Evolutionary conservation across 2,797 vertebrate species (phyloP), one percentile per base, ranked within the genome.

Genomic region (Vultur gryphus): DNA sequence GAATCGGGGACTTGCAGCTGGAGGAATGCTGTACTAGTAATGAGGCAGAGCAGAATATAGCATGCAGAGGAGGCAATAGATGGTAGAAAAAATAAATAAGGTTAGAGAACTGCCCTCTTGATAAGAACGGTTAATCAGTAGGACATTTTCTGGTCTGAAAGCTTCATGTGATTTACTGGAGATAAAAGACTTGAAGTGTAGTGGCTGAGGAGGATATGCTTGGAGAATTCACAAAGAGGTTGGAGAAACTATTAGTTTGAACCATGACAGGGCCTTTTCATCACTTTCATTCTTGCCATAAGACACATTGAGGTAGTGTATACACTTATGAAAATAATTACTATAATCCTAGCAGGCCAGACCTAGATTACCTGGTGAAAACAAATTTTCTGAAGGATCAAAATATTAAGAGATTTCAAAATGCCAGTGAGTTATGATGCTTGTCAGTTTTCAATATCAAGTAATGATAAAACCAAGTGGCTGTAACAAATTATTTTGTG

Each of bases 401-500:
- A 78, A 87, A 85, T 44, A 89, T 78, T 54, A 94, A 96, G 66
- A 92, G 61, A 67, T 91, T 93, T 75, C 67, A 78, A 86, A 90
- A 83, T 75, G 78, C 65, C 23, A 33, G 23, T 94, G 95, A 92
- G 65, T 95, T 95, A 93, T 88, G 93, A 81, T 54, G 72, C 81
- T 84, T 96, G 69, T 85, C 94, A 87, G 33, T 87, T 95, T 94
- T 91, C 92, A 89, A 7, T 91, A 92, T 58, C 89, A 81, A 90
- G 84, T 91, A 77, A 90, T 94, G 84, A 93, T 93, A 90, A 94
- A 95, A 91, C 79, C 90, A 96, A 92, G 96, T 71, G 88, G 65
- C 94, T 92, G 91, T 91, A 89, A 93, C 94, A 93, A 95, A 91
- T 95, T 94, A 93, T 93, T 93, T 97, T 95, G 90, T 84, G 78